phyloP scores from a whole-genome alignment of 2,888 invertebrate species.

The Plemyria rubiginata region DNA sequence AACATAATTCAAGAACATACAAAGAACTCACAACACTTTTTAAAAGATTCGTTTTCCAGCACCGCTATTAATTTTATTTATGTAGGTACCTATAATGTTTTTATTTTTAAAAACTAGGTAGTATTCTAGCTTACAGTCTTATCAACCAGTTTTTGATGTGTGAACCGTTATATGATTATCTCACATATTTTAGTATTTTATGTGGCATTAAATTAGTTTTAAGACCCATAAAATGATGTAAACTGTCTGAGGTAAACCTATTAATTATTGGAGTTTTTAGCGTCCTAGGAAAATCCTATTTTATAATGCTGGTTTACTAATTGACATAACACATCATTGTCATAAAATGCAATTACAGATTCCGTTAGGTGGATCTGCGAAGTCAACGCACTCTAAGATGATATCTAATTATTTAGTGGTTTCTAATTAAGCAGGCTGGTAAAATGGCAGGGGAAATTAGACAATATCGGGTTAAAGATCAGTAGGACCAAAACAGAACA shows the following conservation, averaged over 20 bases:
- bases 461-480: too few species aligned
- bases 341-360: slow-evolving; percentile 9
- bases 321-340: slow-evolving; percentile 14
- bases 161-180: neutral
- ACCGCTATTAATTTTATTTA: too few species aligned
- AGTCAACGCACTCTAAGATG: slow-evolving; percentile 48
- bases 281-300: slow-evolving; percentile 7
- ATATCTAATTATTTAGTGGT: neutral
- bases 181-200: neutral
- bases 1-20: too few species aligned
- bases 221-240: neutral
- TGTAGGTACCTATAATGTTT: too few species aligned
- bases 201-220: neutral
- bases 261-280: slow-evolving; percentile 7
- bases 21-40: too few species aligned
- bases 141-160: too few species aligned
- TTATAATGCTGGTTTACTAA: slow-evolving; percentile 11
- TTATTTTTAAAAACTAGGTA: too few species aligned
- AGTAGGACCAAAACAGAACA: too few species aligned
- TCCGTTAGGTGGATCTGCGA: slow-evolving; percentile 36
- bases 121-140: slow-evolving; percentile 36
- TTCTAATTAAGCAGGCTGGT: too few species aligned
- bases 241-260: slow-evolving; percentile 6
- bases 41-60: too few species aligned
- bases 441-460: too few species aligned